Evolutionary conservation across 2,888 invertebrate genomes (phyloP).

Genomic region (Chrysopilus asiliformis): DNA sequence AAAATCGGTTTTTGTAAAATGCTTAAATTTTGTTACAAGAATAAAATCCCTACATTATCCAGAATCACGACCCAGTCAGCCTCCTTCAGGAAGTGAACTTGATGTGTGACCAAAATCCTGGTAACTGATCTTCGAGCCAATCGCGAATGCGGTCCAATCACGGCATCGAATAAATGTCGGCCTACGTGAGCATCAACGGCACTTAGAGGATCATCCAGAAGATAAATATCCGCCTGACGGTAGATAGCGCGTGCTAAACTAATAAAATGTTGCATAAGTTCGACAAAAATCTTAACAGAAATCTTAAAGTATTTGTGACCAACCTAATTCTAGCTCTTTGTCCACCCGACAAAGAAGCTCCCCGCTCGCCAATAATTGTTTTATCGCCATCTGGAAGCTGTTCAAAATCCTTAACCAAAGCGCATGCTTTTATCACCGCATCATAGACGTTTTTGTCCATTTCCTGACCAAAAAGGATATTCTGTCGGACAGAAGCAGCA

Average conservation of each 20-base stretch:
- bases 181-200: conserved; percentile 63
- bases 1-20: neutral
- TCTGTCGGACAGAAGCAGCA: conserved; percentile 62
- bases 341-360: conserved; percentile 51
- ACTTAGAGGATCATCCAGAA: conserved; percentile 61
- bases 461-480: conserved; percentile 64
- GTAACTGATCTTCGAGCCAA: conserved; percentile 41
- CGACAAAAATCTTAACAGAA: neutral
- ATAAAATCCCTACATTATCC: conserved; percentile 42
- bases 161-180: conserved; percentile 53
- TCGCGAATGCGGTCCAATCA: conserved; percentile 40
- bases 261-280: neutral
- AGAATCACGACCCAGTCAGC: conserved; percentile 45
- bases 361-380: conserved; percentile 46
- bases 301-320: conserved; percentile 4
- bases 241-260: conserved; percentile 19
- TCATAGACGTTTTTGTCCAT: conserved; percentile 28
- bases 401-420: conserved; percentile 38
- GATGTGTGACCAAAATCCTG: conserved; percentile 62
- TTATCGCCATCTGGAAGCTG: conserved; percentile 42
- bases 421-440: conserved; percentile 34
- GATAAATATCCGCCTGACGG: conserved; percentile 52
- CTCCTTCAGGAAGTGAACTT: conserved; percentile 50
- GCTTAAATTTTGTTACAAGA: no score
- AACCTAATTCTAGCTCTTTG: conserved; percentile 49